Base-by-base conservation (phyloP, 2,113 vertebrate genomes). In the Ciconia maguari region DNA sequence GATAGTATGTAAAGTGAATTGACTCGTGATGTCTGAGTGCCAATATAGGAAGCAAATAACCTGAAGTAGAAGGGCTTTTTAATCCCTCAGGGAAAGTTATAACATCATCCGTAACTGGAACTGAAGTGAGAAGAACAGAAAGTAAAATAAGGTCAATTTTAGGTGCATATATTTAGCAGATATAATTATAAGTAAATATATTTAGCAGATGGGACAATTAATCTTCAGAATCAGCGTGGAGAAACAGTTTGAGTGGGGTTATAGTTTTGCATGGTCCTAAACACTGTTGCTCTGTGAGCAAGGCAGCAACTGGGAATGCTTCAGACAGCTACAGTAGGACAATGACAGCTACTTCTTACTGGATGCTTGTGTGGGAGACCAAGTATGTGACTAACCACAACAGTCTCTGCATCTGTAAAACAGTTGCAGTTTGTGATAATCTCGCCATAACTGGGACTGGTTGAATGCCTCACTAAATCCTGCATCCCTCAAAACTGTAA, bases 1-100 rank as follows among this genome's bases (percentile, higher is more conserved):
- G 60, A 25, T 11, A 89, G 46, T 65, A 93, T 69, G 87, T 82
- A 82, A 92, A 96, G 81, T 57, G 62, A 94, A 92, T 94, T 69
- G 89, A 94, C 38, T 91, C 36, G 64, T 72, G 80, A 82, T 72
- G 66, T 25, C 77, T 10, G 38, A 89, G 24, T 85, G 80, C 65
- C 83, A 75, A 78, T 74, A 64, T 1, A 96, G 32, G 60, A 88
- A 96, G 75, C 13, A 89, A 81, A 78, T 90, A 90, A 77, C 65
- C 20, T 77, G 66, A 83, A 90, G 14, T 7, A 65, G 75, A 90
- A 88, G 61, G 87, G 54, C 34, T 83, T 93, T 91, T 75, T 77
- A 93, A 89, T 82, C 72, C 21, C 38, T 62, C 46, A 74, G 72
- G 72, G 55, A 78, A 94, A 93, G 42, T 81, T 52, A 42, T 82